A percentile compares a stretch with the other conserved stretches of the same genome.
Conservation (phyloP, 2,797 vertebrate species). For the Ctenosaura bakeri region DNA sequence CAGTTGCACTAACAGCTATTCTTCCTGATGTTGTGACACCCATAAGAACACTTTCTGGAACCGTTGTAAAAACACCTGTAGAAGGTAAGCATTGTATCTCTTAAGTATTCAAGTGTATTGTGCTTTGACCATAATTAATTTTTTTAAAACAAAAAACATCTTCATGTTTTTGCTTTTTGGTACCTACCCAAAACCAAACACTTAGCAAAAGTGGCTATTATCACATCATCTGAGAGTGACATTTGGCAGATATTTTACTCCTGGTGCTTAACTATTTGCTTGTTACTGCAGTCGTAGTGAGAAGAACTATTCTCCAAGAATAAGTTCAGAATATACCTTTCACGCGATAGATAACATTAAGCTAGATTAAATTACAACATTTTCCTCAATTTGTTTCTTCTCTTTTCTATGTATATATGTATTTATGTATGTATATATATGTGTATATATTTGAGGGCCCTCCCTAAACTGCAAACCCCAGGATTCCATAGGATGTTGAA, state of each 20-base stretch:
- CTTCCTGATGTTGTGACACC: conserved; percentile 78
- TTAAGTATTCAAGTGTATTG: not conserved
- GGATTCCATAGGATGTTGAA: too few species aligned
- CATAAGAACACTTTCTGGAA: conserved; percentile 88
- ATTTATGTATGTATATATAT: too few species aligned
- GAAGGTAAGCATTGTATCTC: conserved; percentile 78
- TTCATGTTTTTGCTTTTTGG: not conserved
- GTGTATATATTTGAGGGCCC: too few species aligned
- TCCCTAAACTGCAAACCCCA: too few species aligned
- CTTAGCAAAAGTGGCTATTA: not conserved
- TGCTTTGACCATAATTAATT: not conserved
- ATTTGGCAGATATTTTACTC: not conserved
- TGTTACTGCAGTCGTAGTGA: not conserved
- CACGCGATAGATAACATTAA: conserved; percentile 6
- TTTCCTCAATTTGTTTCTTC: not conserved
- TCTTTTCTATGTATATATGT: not conserved
- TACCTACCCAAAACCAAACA: conserved; percentile 8
- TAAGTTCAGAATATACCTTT: not conserved
- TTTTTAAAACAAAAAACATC: not conserved
- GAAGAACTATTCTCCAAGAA: not conserved
- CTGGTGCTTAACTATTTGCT: not conserved
- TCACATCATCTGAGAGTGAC: not conserved
- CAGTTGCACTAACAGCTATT: conserved; percentile 68
- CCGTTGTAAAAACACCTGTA: conserved; percentile 76
- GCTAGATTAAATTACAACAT: not conserved